A percentile compares a stretch with the other conserved stretches of the same genome.
These are phyloP conservation scores for Tapera naevia DNA, from an alignment of 2,797 vertebrate genomes.

Conservation along the genomic window DNA sequence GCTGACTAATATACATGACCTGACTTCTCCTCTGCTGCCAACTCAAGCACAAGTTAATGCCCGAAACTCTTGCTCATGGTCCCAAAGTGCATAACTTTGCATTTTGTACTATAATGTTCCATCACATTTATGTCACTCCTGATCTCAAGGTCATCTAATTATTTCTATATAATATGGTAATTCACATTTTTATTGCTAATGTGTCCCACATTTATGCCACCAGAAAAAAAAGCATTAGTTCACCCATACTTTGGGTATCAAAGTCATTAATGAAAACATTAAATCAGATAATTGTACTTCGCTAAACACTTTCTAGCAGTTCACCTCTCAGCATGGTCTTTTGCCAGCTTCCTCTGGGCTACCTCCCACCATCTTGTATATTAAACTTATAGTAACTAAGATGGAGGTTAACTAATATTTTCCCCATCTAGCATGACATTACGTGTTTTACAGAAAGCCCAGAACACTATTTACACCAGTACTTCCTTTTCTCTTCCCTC, in stretches of 20 bases:
- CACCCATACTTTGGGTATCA: neutral
- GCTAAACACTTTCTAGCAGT: neutral
- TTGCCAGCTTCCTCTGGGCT: neutral
- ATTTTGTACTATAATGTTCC: slow-evolving; percentile 8
- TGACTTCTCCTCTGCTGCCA: neutral
- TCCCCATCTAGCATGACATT: neutral
- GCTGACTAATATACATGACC: neutral
- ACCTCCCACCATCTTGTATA: neutral
- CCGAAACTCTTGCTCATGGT: slow-evolving; percentile 15
- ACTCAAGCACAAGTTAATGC: neutral
- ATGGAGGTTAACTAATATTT: slow-evolving; percentile 1
- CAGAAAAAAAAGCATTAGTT: neutral
- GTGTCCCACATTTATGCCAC: neutral
- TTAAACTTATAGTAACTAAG: too few species aligned
- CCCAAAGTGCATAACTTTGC: slow-evolving; percentile 7
- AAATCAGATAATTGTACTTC: neutral
- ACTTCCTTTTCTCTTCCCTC: rapidly evolving
- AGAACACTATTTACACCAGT: neutral
- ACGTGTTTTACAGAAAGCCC: neutral
- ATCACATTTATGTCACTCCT: slow-evolving; percentile 15
- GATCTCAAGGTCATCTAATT: slow-evolving; percentile 46
- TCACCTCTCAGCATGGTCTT: neutral
- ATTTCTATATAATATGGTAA: slow-evolving; percentile 30
- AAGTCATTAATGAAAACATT: neutral
- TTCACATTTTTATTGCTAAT: slow-evolving; percentile 36